Evolutionary conservation across 1,140 invertebrate species (phyloP), one percentile per base, ranked within the genome.

Genomic region (Drepana arcuata): DNA sequence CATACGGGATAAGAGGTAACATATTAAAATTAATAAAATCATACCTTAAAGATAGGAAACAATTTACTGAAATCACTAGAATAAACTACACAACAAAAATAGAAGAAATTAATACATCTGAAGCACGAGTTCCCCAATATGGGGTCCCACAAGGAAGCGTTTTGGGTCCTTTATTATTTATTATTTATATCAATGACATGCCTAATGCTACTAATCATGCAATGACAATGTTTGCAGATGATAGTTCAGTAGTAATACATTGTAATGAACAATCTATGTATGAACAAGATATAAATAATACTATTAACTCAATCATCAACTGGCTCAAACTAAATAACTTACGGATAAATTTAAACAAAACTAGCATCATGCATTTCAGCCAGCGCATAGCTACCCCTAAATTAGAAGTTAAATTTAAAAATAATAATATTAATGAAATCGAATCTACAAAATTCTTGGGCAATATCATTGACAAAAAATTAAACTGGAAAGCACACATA

Each of bases 161-260:
- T 10, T 13, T 42, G 1, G 32, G 27, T 13, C 33, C 32, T 1
- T 14, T 26, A 7, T 11, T 42, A 1, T 42, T 42, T 30, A 28
- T 16, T 6, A 24, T 34, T 10, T 41, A 39, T 14, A 39, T 41
- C 2, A 33, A 41, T 26, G 39, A 41, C 10, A 28, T 41, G 2
- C 39, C 39, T 12, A 38, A 24, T 14, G 10, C 28, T 3, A 24
- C 24, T 11, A 14, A 29, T 10, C 13, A 38, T 7, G 12, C 15
- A 1, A 41, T 41, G 30, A 34, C 25, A 7, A 7, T 41, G 13
- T 41, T 41, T 28, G 38, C 38, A 4, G 31, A 41, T 23, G 31
- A 41, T n/a, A 41, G 38, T 30, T 34, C 31, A 2, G 15, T 28
- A 21, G 21, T 14, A 14, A 21, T 41, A 14, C 21, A 31, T 5